Evolutionary conservation across 2,113 vertebrate genomes (phyloP).

Genomic region (Brachyhypopomus occidentalis): DNA sequence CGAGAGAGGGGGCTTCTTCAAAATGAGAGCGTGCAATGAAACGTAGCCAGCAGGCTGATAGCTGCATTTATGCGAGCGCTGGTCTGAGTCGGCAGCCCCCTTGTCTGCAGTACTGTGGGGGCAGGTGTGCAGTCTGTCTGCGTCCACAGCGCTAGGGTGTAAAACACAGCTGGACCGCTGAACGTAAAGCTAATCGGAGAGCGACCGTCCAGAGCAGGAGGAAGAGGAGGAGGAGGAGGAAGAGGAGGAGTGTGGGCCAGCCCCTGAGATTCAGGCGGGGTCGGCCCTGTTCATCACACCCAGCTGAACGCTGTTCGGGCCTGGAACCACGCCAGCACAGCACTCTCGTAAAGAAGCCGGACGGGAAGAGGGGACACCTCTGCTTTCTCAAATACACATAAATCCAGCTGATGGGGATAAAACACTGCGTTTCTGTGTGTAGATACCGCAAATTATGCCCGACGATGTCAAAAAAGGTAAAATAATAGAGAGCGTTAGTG

Average conservation of each 20-base stretch:
- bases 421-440: constrained; percentile 68
- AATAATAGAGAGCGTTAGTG: constrained; percentile 67
- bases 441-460: constrained; percentile 66
- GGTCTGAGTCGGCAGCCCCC: constrained; percentile 33
- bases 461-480: constrained; percentile 63
- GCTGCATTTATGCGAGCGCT: constrained; percentile 43
- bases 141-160: constrained; percentile 50
- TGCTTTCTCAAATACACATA: constrained; percentile 70
- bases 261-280: constrained; percentile 63
- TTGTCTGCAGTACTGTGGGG: constrained; percentile 13
- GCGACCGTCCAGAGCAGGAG: constrained; percentile 45
- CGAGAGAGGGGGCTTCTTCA: constrained; percentile 17
- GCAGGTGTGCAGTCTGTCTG: constrained; percentile 49
- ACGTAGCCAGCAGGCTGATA: constrained; percentile 30
- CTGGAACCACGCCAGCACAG: constrained; percentile 72
- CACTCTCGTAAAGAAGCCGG: constrained; percentile 65
- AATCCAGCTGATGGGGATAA: constrained; percentile 74
- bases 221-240: constrained; percentile 37
- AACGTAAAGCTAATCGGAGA: constrained; percentile 40
- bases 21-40: constrained; percentile 21
- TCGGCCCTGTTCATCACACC: constrained; percentile 71
- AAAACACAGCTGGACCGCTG: constrained; percentile 47
- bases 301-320: constrained; percentile 56
- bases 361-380: constrained; percentile 70
- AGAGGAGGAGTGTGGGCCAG: constrained; percentile 34